phyloP scores from a whole-genome alignment of 2,113 vertebrate species.

The Drymodes brunneopygia region DNA sequence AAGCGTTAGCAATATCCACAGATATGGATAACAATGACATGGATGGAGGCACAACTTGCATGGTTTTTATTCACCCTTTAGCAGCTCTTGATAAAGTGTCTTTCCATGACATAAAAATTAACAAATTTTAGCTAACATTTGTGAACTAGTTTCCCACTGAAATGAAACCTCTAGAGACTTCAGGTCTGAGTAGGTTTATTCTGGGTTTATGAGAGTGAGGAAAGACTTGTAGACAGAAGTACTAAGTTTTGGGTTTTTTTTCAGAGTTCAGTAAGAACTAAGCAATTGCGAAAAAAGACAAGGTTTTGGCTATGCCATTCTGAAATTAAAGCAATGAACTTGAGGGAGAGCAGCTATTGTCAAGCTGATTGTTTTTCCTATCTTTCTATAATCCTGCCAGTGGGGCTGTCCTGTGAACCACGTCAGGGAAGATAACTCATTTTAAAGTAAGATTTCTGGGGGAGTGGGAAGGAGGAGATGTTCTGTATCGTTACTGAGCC shows the following conservation, averaged over 20 bases:
- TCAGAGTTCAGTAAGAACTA: background rate
- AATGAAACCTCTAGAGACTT: background rate
- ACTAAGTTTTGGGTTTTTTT: background rate
- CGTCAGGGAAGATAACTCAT: background rate
- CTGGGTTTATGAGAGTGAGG: background rate
- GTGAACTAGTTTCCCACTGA: background rate
- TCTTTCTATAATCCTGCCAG: background rate
- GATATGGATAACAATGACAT: background rate
- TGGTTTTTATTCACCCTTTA: background rate
- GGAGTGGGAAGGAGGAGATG: background rate
- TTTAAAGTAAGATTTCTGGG: background rate
- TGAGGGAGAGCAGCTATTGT: background rate
- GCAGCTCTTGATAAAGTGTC: background rate
- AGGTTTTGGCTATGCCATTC: background rate
- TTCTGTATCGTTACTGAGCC: background rate
- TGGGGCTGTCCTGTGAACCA: background rate
- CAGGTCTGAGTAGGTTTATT: background rate
- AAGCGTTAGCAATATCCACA: background rate
- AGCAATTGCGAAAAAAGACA: background rate
- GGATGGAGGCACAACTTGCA: background rate
- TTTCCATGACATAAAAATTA: background rate
- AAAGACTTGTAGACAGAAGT: background rate
- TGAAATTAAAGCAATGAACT: background rate
- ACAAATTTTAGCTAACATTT: background rate
- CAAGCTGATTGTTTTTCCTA: background rate